These are phyloP conservation scores for Rhineura floridana DNA, from an alignment of 2,113 vertebrate genomes.

Conservation along the genomic window DNA sequence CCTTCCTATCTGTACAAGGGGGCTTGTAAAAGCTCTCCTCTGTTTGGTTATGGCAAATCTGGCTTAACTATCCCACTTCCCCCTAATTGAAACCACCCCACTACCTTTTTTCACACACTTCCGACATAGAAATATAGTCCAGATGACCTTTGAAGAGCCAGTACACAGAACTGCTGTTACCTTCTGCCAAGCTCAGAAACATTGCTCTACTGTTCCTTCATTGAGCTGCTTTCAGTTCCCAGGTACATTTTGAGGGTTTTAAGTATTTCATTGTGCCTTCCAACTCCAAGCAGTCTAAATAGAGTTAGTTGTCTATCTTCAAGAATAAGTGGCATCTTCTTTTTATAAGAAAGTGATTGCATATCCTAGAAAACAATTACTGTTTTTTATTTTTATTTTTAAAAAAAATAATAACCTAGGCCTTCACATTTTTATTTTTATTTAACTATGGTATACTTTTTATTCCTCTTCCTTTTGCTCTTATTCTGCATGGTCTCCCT, in stretches of 20 bases:
- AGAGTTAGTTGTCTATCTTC: background rate
- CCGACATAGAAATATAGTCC: background rate
- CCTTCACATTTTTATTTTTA: background rate
- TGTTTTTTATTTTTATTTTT: background rate
- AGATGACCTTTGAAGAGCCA: background rate
- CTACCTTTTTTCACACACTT: background rate
- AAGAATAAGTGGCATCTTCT: background rate
- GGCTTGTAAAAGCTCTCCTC: no score
- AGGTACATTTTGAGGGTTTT: background rate
- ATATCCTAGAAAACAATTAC: background rate
- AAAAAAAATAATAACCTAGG: background rate
- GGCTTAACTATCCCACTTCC: background rate
- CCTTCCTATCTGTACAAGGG: no score
- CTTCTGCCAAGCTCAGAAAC: background rate
- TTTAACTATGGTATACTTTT: background rate
- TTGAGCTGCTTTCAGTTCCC: background rate
- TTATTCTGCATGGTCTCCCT: background rate
- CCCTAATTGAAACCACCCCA: no score
- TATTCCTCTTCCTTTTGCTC: background rate
- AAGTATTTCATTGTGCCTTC: slow-evolving; percentile 5
- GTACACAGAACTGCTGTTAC: background rate
- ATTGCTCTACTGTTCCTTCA: background rate
- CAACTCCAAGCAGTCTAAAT: background rate
- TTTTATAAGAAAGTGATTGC: background rate
- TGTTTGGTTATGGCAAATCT: no score